Evolutionary conservation across 2,113 vertebrate species (phyloP), one percentile per base, ranked within the genome.

Genomic region (Xenus cinereus): DNA sequence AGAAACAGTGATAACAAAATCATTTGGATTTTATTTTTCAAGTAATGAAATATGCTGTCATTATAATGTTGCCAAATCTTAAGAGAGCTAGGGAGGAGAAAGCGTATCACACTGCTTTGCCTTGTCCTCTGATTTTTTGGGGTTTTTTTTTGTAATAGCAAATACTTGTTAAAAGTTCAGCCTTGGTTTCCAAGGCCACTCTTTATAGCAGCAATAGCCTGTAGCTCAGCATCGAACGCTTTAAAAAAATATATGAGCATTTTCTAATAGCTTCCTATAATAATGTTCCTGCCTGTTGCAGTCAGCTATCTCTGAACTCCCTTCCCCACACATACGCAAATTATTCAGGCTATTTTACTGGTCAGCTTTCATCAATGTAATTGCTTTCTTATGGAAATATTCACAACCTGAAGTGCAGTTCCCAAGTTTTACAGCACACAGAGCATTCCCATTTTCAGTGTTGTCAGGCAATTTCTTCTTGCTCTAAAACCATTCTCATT

Each of bases 311-410:
- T 84, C 84, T 87, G 62, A 87, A 67, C 35, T 95, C 69, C 53
- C 37, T 71, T 93, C 30, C 39, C 23, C 32, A 24, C 8, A 32
- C 30, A 56, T 24, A 33, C 35, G 59, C 56, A 79, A 60, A 82
- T 85, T 76, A 84, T 72, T 69, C 75, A 56, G 48, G 37, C 66
- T 91, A 9, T 91, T 90, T 86, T 69, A 77, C 32, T 2, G 9
- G 68, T 87, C 90, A 82, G 37, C 53, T 92, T 89, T 85, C 71
- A 60, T 90, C 85, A 92, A 1, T 48, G 19, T 69, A 90, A 88
- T 87, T 91, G 85, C 66, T 84, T 95, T 89, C 51, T 72, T 59
- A 71, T 45, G 63, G 68, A 95, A 88, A 81, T 92, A 80, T 23
- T 88, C 62, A 68, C 32, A 86, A 67, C 45, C 85, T 90, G 75